These are phyloP conservation scores for Phylloscopus whistleri DNA, from an alignment of 2,113 vertebrate genomes.

Conservation along the genomic window DNA sequence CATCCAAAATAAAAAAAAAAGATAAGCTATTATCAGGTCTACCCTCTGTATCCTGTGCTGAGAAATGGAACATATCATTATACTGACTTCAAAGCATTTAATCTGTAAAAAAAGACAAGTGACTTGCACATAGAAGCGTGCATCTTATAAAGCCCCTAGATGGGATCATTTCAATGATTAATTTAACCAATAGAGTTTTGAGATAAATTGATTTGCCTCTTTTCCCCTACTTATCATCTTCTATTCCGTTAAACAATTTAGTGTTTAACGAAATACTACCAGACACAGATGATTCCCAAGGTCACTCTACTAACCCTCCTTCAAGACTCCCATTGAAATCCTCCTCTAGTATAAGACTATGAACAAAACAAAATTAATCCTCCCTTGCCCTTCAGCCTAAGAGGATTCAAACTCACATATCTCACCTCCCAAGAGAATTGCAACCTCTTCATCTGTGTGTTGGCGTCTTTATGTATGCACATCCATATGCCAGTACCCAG, in stretches of 20 bases:
- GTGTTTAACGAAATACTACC: not conserved
- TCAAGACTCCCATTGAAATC: not conserved
- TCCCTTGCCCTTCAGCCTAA: slow-evolving; percentile 7
- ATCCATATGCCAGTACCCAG: not conserved
- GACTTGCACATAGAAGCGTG: not conserved
- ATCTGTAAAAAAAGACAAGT: not conserved
- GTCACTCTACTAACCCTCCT: not conserved
- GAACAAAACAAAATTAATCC: slow-evolving; percentile 40
- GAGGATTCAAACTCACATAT: slow-evolving; percentile 21
- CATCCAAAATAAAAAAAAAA: not conserved
- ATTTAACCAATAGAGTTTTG: not conserved
- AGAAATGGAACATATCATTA: not conserved
- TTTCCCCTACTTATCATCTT: not conserved
- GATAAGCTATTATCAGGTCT: not conserved
- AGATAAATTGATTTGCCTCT: slow-evolving; percentile 12
- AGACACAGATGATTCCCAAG: not conserved
- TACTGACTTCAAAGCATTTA: not conserved
- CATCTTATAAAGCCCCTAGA: not conserved
- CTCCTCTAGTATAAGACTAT: not conserved
- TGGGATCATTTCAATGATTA: not conserved
- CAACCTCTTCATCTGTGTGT: not conserved
- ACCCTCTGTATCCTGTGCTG: not conserved
- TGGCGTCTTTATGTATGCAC: not conserved
- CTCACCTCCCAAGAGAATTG: not conserved
- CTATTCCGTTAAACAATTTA: not conserved